A percentile compares a stretch with the other conserved stretches of the same genome.
These are phyloP conservation scores for Plagodis pulveraria DNA, from an alignment of 2,888 invertebrate species.

Conservation along the genomic window DNA sequence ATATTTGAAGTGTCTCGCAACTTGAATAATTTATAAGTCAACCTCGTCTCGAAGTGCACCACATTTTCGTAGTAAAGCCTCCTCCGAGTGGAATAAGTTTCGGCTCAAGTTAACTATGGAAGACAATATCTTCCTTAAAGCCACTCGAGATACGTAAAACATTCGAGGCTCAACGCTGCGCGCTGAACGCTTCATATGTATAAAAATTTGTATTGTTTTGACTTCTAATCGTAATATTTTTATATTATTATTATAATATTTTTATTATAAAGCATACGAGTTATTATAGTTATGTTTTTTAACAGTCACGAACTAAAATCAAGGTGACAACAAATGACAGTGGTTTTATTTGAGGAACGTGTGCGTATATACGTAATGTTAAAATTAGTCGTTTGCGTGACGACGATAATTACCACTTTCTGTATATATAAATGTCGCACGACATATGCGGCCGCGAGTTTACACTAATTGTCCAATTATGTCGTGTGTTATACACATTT, in stretches of 20 bases:
- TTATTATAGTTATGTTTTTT: slow-evolving; percentile 14
- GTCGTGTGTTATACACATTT: slow-evolving; percentile 52
- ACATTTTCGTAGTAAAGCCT: slow-evolving; percentile 70
- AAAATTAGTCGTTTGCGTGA: slow-evolving; percentile 74
- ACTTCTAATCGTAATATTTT: slow-evolving; percentile 11
- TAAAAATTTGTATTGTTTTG: background rate
- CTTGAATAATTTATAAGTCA: slow-evolving; percentile 83
- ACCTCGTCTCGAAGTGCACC: slow-evolving; percentile 72
- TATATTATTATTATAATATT: background rate
- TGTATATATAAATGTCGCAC: slow-evolving; percentile 60
- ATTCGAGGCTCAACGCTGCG: slow-evolving; percentile 7
- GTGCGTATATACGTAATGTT: slow-evolving; percentile 53
- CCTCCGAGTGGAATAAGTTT: slow-evolving; percentile 56
- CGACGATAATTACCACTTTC: slow-evolving; percentile 68
- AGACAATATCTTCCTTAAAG: slow-evolving; percentile 28
- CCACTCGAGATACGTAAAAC: slow-evolving; percentile 14
- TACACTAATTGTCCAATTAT: slow-evolving; percentile 71
- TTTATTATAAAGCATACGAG: slow-evolving; percentile 10
- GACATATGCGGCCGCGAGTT: slow-evolving; percentile 61
- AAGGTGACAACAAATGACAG: slow-evolving; percentile 47
- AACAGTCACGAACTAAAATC: slow-evolving; percentile 27
- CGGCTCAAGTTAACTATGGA: slow-evolving; percentile 52
- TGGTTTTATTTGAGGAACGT: slow-evolving; percentile 46
- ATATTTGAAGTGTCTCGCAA: slow-evolving; percentile 81
- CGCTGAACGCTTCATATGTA: background rate